Evolutionary conservation across 2,888 invertebrate genomes (phyloP), one percentile per base, ranked within the genome.

Genomic region (Trisateles emortualis): DNA sequence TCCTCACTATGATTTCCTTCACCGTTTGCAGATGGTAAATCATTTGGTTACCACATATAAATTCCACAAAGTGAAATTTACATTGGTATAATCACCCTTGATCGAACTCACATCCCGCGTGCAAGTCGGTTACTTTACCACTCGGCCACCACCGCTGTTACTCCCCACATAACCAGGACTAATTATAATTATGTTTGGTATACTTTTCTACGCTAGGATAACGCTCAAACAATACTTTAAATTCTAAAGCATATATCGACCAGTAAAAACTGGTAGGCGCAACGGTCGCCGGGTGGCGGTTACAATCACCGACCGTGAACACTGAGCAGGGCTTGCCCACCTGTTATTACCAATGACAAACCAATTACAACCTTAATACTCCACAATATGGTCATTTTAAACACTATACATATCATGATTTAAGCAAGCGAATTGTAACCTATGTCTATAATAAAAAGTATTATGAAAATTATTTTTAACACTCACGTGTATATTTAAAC

Each of bases 271-370:
- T 66, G 45, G 50, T 58, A 55, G 53, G 74, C 64, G 69, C 84
- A 86, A 84, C 89, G 85, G 88, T 84, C 82, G 74, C 59, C 72
- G 33, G 73, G 74, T 74, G 84, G 79, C 91, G 87, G 91, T 90
- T 90, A 79, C 59, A 77, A 57, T 63, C 88, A 88, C 68, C 59
- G 53, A 86, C 78, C 91, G 90, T 90, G 88, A 91, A 90, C 77
- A 74, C 39, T 33, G 72, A 74, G 55, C 51, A 32, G 24, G 45
- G 44, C 33, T 26, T 67, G 53, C 69, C n/a, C 88, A 88, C 84
- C 88, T 88, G 88, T 84, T 84, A 76, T 59, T 58, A 59, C 14
- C 22, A 40, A 48, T 36, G 52, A 51, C 52, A 39, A 30, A 48
- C 54, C 47, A 64, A 59, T 59, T 54, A 45, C 55, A 43, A 64